A percentile compares a stretch with the other conserved stretches of the same genome.
These are phyloP conservation scores for Lasioglossum pauxillum DNA, from an alignment of 2,888 invertebrate species.

Conservation along the genomic window DNA sequence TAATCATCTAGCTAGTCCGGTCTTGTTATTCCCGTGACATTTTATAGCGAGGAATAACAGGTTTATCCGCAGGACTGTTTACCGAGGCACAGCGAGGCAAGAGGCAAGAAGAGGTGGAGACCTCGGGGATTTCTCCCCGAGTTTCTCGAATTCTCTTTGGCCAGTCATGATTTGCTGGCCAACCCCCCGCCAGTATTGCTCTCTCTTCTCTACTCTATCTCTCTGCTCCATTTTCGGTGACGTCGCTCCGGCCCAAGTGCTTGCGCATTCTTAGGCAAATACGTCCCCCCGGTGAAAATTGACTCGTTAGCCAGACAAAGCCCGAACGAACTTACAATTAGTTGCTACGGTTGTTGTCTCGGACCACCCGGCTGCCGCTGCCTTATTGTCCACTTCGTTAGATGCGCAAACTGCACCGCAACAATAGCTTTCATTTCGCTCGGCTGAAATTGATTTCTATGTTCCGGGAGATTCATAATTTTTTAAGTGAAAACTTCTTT, in stretches of 20 bases:
- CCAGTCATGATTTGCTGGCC: conserved; percentile 51
- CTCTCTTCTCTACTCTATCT: background rate
- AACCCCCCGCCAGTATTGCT: background rate
- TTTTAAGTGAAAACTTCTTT: too few relatives aligned
- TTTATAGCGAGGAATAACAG: conserved; percentile 45
- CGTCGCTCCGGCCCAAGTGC: background rate
- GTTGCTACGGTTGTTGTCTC: background rate
- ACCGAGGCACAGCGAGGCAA: background rate
- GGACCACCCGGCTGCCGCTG: background rate
- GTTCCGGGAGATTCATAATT: too few relatives aligned
- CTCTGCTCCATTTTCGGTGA: conserved; percentile 36
- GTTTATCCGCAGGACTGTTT: conserved; percentile 38
- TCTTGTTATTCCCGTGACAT: conserved; percentile 53
- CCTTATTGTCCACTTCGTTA: background rate
- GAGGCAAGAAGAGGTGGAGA: background rate
- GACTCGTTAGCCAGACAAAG: conserved; percentile 21
- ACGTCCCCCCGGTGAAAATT: background rate
- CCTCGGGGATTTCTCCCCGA: conserved; percentile 57
- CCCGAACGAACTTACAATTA: conserved; percentile 9
- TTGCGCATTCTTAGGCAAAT: conserved; percentile 37
- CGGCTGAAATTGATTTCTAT: too few relatives aligned
- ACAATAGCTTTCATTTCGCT: background rate
- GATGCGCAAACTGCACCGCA: background rate
- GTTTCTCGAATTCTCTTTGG: conserved; percentile 69
- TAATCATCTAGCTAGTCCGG: conserved; percentile 22